These are phyloP conservation scores for Trinectes maculatus DNA, from an alignment of 2,113 vertebrate genomes.

Conservation along the genomic window DNA sequence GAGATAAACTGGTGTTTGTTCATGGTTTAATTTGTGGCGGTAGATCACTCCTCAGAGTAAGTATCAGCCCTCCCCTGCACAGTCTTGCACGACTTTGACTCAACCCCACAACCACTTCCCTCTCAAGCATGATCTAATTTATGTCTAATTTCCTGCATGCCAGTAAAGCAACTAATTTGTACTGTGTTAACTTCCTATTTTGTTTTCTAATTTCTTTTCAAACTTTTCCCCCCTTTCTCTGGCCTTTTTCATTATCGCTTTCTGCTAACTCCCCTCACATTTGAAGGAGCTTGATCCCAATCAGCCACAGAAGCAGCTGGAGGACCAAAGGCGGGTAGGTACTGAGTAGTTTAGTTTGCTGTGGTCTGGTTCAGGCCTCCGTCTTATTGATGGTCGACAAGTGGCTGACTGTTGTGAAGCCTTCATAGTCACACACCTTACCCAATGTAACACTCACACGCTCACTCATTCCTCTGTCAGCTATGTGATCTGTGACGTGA, in stretches of 20 bases:
- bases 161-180: slow-evolving; percentile 76
- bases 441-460: slow-evolving; percentile 50
- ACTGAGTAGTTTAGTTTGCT: slow-evolving; percentile 61
- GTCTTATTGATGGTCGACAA: slow-evolving; percentile 16
- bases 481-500: slow-evolving; percentile 2
- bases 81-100: slow-evolving; percentile 60
- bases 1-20: not conserved
- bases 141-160: slow-evolving; percentile 70
- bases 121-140: slow-evolving; percentile 75
- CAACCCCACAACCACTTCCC: slow-evolving; percentile 53
- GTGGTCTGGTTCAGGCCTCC: slow-evolving; percentile 32
- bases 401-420: slow-evolving; percentile 27
- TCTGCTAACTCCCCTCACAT: slow-evolving; percentile 81
- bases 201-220: slow-evolving; percentile 48
- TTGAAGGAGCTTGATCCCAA: slow-evolving; percentile 95
- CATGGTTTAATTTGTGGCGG: not conserved
- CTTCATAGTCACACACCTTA: slow-evolving; percentile 38
- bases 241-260: slow-evolving; percentile 66
- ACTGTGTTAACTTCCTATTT: slow-evolving; percentile 76
- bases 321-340: slow-evolving; percentile 98
- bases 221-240: slow-evolving; percentile 24
- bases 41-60: not conserved
- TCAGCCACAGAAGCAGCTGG: slow-evolving; percentile 95
- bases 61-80: slow-evolving; percentile 38
- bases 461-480: slow-evolving; percentile 23